Base-by-base conservation (phyloP, 2,888 invertebrate genomes). In the Trypoxylon attenuatum region DNA sequence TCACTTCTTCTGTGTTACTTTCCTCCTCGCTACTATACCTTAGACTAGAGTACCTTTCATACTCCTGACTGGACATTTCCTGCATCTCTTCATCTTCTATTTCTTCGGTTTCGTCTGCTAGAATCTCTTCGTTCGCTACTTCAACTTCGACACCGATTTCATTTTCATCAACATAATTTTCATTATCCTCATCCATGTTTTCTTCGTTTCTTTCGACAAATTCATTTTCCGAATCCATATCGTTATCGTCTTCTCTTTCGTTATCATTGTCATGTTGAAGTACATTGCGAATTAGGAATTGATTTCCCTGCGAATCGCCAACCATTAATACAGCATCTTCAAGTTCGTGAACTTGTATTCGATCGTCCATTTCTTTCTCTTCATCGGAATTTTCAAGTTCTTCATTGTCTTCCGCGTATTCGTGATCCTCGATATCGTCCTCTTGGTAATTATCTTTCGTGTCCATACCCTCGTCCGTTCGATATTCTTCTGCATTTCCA, bases 61-160 rank as follows among this genome's bases (percentile, higher is more conserved):
- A 68, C 13, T 66, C 64, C 13, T 71, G 57, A 41, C 79, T 82
- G 0, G 84, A 84, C 22, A 83, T 86, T 5, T 85, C 85, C 43
- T 82, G 82, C 16, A 66, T 79, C 5, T 82, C 79, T 15, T 79
- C 82, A 3, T 69, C 72, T 8, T 27, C 68, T 2, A 51, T 53
- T n/a, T 69, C 61, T 3, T 63, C 62, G 0, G 58, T 55, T 4
- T 63, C 55, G 15, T 71, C 68, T 4, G 50, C 51, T 13, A 50
- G 47, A 4, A 39, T 59, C 1, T 59, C 39, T 1, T 50, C 64
- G 13, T 62, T 53, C 10, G 27, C 51, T 21, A 53, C 65, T 0
- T 64, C 60, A 6, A 67, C 68, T 33, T 69, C 64, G 19, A 77
- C 72, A 1, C 71, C 65, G 1, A 59, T 75, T 5, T 74, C 77